These are phyloP conservation scores for Phasia obesa DNA, from an alignment of 2,888 invertebrate species.

Conservation along the genomic window DNA sequence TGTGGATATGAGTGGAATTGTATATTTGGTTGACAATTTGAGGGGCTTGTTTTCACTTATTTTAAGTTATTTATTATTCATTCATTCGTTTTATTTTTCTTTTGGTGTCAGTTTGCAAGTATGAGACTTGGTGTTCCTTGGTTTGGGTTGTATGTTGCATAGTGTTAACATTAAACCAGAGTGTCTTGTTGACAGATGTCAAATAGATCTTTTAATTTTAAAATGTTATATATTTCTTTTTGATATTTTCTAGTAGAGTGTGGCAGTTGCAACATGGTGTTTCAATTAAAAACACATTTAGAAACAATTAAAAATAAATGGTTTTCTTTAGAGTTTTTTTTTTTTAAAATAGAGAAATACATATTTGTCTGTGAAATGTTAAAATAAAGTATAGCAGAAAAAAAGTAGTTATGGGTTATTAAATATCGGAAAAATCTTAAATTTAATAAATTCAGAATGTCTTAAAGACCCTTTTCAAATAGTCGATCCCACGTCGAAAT, in stretches of 20 bases:
- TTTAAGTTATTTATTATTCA: too few species aligned
- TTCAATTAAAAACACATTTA: constrained; percentile 71
- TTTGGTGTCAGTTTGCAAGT: constrained; percentile 68
- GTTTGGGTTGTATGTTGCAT: not conserved
- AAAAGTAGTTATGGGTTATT: too few species aligned
- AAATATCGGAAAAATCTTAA: too few species aligned
- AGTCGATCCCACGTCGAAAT: too few species aligned
- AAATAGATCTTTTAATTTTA: constrained; percentile 57
- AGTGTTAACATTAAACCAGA: constrained; percentile 62
- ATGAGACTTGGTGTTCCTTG: constrained; percentile 7
- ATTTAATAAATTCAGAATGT: too few species aligned
- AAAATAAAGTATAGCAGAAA: too few species aligned
- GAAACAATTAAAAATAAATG: constrained; percentile 54
- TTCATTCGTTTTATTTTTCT: constrained; percentile 38
- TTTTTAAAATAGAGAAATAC: too few species aligned
- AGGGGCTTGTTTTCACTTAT: constrained; percentile 26
- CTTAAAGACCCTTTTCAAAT: too few species aligned
- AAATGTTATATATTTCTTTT: constrained; percentile 41
- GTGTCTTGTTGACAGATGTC: constrained; percentile 70
- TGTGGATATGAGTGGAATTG: not conserved
- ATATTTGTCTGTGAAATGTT: too few species aligned
- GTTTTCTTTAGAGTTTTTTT: not conserved
- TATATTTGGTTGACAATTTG: constrained; percentile 27
- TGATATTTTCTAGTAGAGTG: constrained; percentile 60
- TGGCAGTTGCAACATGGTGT: constrained; percentile 67